Base-by-base conservation (phyloP, 2,888 invertebrate genomes). In the Heliconius ismenius region DNA sequence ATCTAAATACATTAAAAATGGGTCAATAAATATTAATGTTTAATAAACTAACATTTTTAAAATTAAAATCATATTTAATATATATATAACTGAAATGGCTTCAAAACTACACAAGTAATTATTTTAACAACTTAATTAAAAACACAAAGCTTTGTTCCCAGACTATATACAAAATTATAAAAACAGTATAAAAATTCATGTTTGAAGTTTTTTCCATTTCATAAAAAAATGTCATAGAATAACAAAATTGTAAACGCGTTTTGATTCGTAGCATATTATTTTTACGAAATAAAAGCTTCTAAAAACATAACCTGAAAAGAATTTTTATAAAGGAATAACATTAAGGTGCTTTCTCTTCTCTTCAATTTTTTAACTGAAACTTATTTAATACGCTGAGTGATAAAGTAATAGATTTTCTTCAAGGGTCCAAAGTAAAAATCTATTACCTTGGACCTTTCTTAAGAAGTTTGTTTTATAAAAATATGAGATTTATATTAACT, bases 401-500 rank as follows among this genome's bases (percentile, higher is more conserved):
- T 68, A 68, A 49, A 49, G 15, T 49, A 49, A 26, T 68, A 68
- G 26, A 18, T 24, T 68, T 68, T 26, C 26, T 43, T 26, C 26
- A 26, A 49, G 9, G 43, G 49, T 49, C n/a, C 54, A 58, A 49
- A 21, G 49, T 49, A 21, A 49, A 49, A 49, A 49, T 49, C 49
- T 21, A 21, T 49, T 49, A 21, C 49, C 18, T 49, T 18, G 18
- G 3, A 18, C 49, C 21, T 7, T 21, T 49, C 49, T 49, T 49
- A 49, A 49, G 21, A 49, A 65, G 21, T n/a, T 49, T 64, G 28
- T 72, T 62, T 62, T 26, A 39, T 73, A 43, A 63, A 54, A 64
- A 43, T 21, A 21, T 24, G 74, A 18, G 32, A 70, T 49, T 54
- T 15, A 43, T 24, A 18, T 32, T 63, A 43, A 81, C 85, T 82